These are phyloP conservation scores for Eurytoma californica DNA, from an alignment of 2,888 invertebrate species.

Conservation along the genomic window DNA sequence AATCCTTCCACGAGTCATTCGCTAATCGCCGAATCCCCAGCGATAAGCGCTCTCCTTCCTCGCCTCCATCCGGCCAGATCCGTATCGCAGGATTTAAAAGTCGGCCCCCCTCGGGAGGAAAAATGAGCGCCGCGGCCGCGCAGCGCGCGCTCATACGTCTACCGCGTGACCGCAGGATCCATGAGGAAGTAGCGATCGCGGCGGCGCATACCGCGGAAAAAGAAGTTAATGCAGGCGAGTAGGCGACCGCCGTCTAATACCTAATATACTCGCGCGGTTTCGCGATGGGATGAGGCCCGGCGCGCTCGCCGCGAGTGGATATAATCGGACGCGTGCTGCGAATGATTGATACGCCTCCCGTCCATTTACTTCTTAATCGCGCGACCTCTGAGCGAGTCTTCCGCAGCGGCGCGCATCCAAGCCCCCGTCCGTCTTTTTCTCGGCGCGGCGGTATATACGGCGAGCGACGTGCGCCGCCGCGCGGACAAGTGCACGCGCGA, in stretches of 20 bases:
- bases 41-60: too few species aligned
- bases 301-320: conserved; percentile 25
- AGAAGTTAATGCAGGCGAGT: conserved; percentile 17
- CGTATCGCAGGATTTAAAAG: too few species aligned
- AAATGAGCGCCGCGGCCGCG: neutral
- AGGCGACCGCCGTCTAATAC: conserved; percentile 2
- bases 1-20: too few species aligned
- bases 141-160: too few species aligned
- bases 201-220: neutral
- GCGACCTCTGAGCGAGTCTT: conserved; percentile 61
- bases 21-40: too few species aligned
- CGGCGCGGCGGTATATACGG: neutral
- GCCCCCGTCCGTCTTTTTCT: conserved; percentile 41
- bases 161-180: conserved; percentile 11
- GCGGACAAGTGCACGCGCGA: conserved; percentile 23
- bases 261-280: conserved; percentile 19
- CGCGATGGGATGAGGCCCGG: neutral
- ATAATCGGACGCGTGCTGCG: conserved; percentile 62
- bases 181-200: conserved; percentile 10
- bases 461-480: conserved; percentile 3
- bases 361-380: conserved; percentile 66
- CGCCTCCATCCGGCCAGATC: too few species aligned
- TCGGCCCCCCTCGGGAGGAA: neutral
- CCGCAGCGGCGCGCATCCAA: conserved; percentile 17
- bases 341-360: conserved; percentile 66